Base-by-base conservation (phyloP, 64 coral and sea anemone genomes). In the Montipora foliosa region DNA sequence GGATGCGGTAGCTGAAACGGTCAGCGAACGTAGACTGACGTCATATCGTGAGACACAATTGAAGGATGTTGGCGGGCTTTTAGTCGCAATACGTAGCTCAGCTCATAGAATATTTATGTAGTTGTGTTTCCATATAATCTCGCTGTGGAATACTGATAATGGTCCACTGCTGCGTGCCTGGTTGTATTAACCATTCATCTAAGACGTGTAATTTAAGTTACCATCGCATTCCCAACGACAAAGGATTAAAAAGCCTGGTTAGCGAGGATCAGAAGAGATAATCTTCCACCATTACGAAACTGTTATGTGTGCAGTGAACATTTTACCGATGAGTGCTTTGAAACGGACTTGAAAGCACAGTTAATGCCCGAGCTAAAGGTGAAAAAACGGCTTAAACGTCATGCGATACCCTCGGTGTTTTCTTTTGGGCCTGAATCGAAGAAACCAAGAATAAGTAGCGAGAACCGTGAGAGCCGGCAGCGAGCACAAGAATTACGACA, bases 311-410 rank as follows among this genome's bases (percentile, higher is more conserved):
- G 90, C 57, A 85, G 90, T 69, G 79, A 91, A 19, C 90, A 91
- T 50, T 91, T 91, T 67, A 44, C 90, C 11, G 67, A 58, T 19
- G 67, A 84, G 25, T 82, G 90, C 78, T 91, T 83, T 60, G 67
- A 83, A 19, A 22, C 58, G 2, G 25, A 91, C 68, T 46, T 91
- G 0, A 82, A 83, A 73, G 47, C 90, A 24, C 17, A 92, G 50
- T 83, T 29, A 29, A 29, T 29, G 29, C 29, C 29, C 29, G 29
- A 29, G 29, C 29, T 29, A 29, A 29, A 29, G 68, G 60, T 15
- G 8, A 92, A 92, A 92, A 6, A 11, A 57, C 53, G 53, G 5
- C 53, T 57, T 57, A 57, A 57, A 57, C 53, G 53, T 57, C 0
- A 57, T 57, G 53, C 53, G 53, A 57, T 57, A 57, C 53, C 53